Evolutionary conservation across 23 tunicate species (phyloP).

Genomic region (Halocynthia aurantium): DNA sequence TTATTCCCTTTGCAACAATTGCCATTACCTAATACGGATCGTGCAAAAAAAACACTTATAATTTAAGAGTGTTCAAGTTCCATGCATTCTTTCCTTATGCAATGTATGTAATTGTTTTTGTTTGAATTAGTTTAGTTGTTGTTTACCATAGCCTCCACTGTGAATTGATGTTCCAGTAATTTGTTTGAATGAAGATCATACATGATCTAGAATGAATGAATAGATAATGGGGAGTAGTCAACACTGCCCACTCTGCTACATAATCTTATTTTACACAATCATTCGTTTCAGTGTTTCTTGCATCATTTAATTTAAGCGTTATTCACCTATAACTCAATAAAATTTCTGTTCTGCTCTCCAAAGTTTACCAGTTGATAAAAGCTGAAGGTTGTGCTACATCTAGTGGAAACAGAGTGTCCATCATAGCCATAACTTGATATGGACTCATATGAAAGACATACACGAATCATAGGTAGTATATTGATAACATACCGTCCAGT

Average conservation of each 20-base stretch:
- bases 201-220: no score
- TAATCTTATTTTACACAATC: background rate
- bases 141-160: background rate
- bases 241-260: background rate
- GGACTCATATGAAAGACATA: no score
- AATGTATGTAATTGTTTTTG: background rate
- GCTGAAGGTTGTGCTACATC: no score
- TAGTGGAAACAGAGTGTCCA: no score
- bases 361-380: no score
- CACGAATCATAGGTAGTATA: no score
- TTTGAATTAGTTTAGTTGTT: background rate
- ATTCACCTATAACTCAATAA: no score
- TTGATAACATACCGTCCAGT: no score
- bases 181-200: no score
- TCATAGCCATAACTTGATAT: no score
- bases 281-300: background rate
- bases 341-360: no score
- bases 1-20: background rate
- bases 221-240: background rate
- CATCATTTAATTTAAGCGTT: background rate
- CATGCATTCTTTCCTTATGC: constrained; percentile 8
- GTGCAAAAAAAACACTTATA: background rate
- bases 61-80: background rate
- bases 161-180: constrained; percentile 9
- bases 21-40: background rate